Evolutionary conservation across 2,888 invertebrate species (phyloP), one percentile per base, ranked within the genome.

Genomic region (Polymixis lichenea): DNA sequence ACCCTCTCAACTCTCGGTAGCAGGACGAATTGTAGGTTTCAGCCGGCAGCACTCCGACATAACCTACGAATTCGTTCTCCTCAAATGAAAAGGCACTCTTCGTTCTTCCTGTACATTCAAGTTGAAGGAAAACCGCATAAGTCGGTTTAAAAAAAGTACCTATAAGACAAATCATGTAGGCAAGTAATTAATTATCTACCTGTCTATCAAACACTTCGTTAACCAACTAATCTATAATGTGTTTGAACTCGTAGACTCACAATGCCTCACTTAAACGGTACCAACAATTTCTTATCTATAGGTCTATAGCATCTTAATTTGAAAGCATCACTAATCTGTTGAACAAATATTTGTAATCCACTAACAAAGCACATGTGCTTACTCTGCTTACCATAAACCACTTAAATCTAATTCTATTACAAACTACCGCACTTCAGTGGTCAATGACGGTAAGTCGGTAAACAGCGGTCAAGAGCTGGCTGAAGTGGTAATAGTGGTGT

Each of bases 391-490:
- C 22, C 28, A 61, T 53, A 73, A 69, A 80, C 56, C 56, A 80
- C 53, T 84, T 55, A 8, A 32, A 19, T 38, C 72, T 66, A 77
- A 64, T 53, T 69, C 25, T 56, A 58, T 51, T 32, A 19, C 32
- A 28, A 78, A 58, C 53, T 60, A 62, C 51, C 25, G 32, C 80
- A 80, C 81, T 82, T 73, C 56, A 84, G 19, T 75, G 84, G 84
- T 70, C 84, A 84, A 43, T 70, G 84, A 66, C 74, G 32, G 51
- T 53, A 46, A 65, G 46, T 17, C 32, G 68, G 80, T 58, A 73
- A 61, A 74, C 81, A 62, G 51, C 6, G 60, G 49, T 43, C 69
- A 74, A 69, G 68, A 51, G 32, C 13, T 43, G 8, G 15, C 55
- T 66, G 49, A 72, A 80, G 53, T 61, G 43, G 49, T 28, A 13